Evolutionary conservation across 2,888 invertebrate genomes (phyloP), one percentile per base, ranked within the genome.

Genomic region (Celastrina argiolus): DNA sequence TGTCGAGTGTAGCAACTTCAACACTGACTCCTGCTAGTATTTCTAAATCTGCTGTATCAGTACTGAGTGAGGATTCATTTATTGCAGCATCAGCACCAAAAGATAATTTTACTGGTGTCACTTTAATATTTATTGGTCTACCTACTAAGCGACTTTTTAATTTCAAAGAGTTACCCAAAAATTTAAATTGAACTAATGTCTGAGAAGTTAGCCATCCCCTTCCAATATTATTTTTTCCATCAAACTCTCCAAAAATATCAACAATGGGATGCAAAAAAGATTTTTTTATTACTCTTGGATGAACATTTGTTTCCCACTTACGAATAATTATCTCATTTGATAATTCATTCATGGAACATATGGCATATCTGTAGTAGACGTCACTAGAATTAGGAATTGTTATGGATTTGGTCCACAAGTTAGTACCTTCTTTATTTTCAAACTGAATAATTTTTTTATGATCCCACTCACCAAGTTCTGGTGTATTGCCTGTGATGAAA

Each of bases 201-300:
- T 97, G 96, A 70, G 93, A 92, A 45, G 95, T 97, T 34, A 97
- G 89, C 97, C 97, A 98, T 14, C 97, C 97, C 72, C 94, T 92
- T 77, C 95, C 95, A 14, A 96, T 86, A 72, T 92, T 92, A 70
- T 86, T 84, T 31, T 85, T 83, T 14, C 88, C 92, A 74, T 92
- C 91, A 75, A 93, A 92, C 74, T 92, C 88, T 61, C 97, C 97
- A 88, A 96, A 96, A 63, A 88, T 87, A 71, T 95, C 94, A 28
- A 90, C 87, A 67, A 85, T 82, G 41, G 92, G 91, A 71, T 88
- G 80, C 51, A 82, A 74, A 75, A 80, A 79, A 66, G 85, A 81
- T 72, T 86, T 81, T 67, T 76, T 88, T 58, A 97, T 93, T 63
- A 88, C 76, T 71, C 97, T 90, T 31, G 97, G 94, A 65, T 89